phyloP scores from a whole-genome alignment of 2,113 vertebrate genomes.

The Antechinus flavipes region DNA sequence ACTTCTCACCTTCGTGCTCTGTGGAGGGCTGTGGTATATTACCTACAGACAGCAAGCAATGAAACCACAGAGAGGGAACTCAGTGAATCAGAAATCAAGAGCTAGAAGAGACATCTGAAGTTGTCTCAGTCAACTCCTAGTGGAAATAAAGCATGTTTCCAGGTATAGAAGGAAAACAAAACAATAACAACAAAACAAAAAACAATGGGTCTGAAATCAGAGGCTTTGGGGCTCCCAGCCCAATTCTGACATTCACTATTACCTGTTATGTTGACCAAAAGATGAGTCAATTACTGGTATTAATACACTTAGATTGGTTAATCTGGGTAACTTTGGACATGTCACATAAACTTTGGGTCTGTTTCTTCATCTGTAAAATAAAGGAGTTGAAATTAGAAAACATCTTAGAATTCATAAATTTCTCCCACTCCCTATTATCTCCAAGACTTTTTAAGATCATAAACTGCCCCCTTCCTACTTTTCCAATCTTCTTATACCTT shows the following conservation, averaged over 20 bases:
- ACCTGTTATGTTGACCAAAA: neutral
- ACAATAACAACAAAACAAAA: neutral
- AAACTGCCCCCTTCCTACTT: neutral
- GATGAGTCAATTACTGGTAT: too few species aligned
- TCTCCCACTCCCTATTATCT: neutral
- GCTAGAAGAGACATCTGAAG: neutral
- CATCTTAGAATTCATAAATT: neutral
- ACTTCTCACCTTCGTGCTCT: constrained; percentile 35
- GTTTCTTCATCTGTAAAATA: neutral
- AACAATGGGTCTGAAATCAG: neutral
- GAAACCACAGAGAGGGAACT: constrained; percentile 66
- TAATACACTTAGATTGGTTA: too few species aligned
- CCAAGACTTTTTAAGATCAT: neutral
- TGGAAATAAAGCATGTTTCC: neutral
- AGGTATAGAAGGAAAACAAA: neutral
- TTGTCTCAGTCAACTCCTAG: neutral
- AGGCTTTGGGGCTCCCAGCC: neutral
- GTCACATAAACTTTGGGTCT: neutral
- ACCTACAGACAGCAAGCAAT: constrained; percentile 16
- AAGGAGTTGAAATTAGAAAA: neutral
- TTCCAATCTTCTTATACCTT: neutral
- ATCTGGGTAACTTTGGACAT: neutral
- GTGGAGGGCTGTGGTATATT: constrained; percentile 51
- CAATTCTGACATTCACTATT: neutral
- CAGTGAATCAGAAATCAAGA: constrained; percentile 15